Evolutionary conservation across 2,113 vertebrate species (phyloP).

Genomic region (Enhydra lutris): DNA sequence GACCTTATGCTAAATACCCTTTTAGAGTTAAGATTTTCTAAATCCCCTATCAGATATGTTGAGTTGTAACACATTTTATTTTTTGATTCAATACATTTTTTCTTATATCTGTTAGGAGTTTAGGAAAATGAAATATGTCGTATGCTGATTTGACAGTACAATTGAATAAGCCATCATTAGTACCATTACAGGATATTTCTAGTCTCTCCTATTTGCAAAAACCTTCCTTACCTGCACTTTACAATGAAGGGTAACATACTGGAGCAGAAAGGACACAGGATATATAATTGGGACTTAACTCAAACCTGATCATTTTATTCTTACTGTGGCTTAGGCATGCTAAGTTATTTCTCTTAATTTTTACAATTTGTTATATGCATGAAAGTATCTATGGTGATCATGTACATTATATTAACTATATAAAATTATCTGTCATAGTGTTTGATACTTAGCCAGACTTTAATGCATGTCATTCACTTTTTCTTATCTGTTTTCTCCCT

Average conservation of each 20-base stretch:
- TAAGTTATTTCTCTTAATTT: neutral
- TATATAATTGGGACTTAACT: neutral
- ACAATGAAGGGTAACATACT: neutral
- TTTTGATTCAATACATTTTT: neutral
- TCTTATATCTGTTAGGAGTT: neutral
- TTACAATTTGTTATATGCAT: neutral
- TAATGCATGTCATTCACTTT: neutral
- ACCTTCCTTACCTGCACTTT: neutral
- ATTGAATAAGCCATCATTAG: neutral
- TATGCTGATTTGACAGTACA: neutral
- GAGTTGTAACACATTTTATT: neutral
- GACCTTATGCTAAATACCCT: neutral
- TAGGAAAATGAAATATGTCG: neutral
- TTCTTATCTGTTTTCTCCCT: neutral
- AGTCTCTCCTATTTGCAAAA: neutral
- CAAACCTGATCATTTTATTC: neutral
- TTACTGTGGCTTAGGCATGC: neutral
- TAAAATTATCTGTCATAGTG: neutral
- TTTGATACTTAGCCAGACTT: too few relatives aligned
- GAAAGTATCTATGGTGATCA: neutral
- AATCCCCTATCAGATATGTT: neutral
- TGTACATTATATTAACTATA: neutral
- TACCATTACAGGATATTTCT: neutral
- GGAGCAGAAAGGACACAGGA: neutral
- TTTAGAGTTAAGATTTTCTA: neutral